Evolutionary conservation across 2,113 vertebrate genomes (phyloP).

Genomic region (Nipponia nippon): DNA sequence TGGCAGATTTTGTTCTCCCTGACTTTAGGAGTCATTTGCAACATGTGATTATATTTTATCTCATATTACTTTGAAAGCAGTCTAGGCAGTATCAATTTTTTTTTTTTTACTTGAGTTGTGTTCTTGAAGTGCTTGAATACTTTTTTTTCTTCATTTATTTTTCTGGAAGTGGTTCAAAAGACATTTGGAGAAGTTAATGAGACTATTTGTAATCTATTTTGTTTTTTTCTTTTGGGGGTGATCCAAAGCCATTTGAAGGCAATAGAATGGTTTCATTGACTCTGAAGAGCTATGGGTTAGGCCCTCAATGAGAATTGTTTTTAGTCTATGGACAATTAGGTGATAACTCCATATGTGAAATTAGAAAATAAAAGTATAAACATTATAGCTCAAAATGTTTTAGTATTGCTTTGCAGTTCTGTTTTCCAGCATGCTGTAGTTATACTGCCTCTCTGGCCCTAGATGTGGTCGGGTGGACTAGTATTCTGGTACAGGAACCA

Average conservation of each 20-base stretch:
- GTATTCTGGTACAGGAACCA: not conserved
- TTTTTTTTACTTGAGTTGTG: not conserved
- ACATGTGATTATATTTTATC: not conserved
- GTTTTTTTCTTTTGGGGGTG: not conserved
- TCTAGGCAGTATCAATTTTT: not conserved
- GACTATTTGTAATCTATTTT: conserved; percentile 33
- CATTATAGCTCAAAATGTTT: not conserved
- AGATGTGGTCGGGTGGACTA: not conserved
- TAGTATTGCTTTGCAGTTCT: not conserved
- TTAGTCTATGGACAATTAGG: not conserved
- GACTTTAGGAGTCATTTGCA: not conserved
- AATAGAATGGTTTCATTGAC: not conserved
- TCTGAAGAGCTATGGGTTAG: not conserved
- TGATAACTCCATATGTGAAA: conserved; percentile 8
- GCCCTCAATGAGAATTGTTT: not conserved
- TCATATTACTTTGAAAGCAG: not conserved
- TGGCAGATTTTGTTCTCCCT: not conserved
- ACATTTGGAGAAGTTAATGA: conserved; percentile 45
- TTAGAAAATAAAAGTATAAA: not conserved
- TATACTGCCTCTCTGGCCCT: not conserved
- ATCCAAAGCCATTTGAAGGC: conserved; percentile 32
- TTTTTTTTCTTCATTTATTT: conserved; percentile 22
- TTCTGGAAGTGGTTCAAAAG: conserved; percentile 41
- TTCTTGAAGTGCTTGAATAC: conserved; percentile 8
- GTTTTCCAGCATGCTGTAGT: not conserved